Base-by-base conservation (phyloP, 2,888 invertebrate species). In the Esperia sulphurella region DNA sequence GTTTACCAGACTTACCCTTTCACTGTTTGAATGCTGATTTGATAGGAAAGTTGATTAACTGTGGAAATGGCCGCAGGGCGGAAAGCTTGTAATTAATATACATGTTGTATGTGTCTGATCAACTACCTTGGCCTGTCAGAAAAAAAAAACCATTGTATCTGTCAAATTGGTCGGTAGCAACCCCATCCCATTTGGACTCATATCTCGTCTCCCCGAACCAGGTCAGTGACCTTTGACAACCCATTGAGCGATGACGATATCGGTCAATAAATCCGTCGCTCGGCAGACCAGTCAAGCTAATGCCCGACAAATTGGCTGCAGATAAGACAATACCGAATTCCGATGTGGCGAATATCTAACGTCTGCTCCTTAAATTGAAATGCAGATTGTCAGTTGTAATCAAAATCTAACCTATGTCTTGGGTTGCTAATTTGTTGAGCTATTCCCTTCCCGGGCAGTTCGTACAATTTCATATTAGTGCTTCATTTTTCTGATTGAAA, bases 251-350 rank as follows among this genome's bases (percentile, higher is more conserved):
- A 55, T 52, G 59, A 55, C 21, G 35, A 44, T 28, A 44, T 59
- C 63, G 52, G 58, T 43, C 45, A 39, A 44, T 62, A 62, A 66
- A 69, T 64, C 59, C 53, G 58, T 63, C 56, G 57, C 48, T 46
- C 45, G 46, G 49, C 52, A 58, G 54, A 55, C 68, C 6, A 67
- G 64, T 67, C 58, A 47, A 68, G 54, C 61, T 71, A 72, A 71
- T 70, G 68, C 61, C 61, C 61, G 59, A 61, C 61, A 64, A 71
- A 65, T 71, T 66, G 71, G 59, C 64, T 64, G 50, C 53, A 67
- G 63, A 68, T 68, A 63, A 68, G 67, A 63, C 62, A 50, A 54
- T 55, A 55, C 54, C 59, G 64, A 66, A 79, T 73, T 73, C 73
- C 73, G 51, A 50, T 52, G 53, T 59, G 68, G 54, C 59, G 68